Base-by-base conservation (phyloP, 1,140 invertebrate genomes). In the Adoxophyes honmai region DNA sequence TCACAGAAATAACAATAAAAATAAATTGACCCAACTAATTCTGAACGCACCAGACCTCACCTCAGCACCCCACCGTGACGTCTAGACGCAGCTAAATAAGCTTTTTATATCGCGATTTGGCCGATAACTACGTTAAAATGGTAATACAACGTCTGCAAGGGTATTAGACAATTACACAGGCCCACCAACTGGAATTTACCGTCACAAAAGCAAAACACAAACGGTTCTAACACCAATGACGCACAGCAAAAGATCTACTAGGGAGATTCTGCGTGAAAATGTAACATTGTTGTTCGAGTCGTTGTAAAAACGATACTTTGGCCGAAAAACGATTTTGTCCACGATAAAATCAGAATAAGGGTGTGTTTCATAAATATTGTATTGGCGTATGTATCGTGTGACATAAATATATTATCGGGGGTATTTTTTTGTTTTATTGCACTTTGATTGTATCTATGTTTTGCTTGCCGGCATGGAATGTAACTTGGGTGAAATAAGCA, bases 91-190 rank as follows among this genome's bases (percentile, higher is more conserved):
- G 55, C 70, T 68, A 68, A 78, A 76, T 71, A 63, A 73, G 68
- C 60, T 71, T 69, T 74, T 76, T 70, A 71, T 64, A 61, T 72
- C 62, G 62, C 69, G 65, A 81, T 83, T 68, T 77, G 73, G 71
- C 64, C 67, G 69, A 74, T 75, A 75, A 68, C 69, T 69, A 67
- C 74, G 79, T 83, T 83, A 74, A 79, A 78, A 83, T 83, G 78
- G 60, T 79, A 83, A 83, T 83, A 54, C 57, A 72, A 74, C 70
- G 70, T 68, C 71, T 68, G 66, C 59, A 64, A 60, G 72, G 72
- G 75, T 74, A 77, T 82, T 77, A 77, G 73, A 80, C 77, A 80
- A 82, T 82, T 82, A 82, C 72, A 68, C 64, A 59, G 57, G n/a
- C 59, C 51, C 36, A 57, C 64, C 39, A 64, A 58, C 57, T 59